Evolutionary conservation across 2,797 vertebrate genomes (phyloP).

Genomic region (Pangasius krempfi): DNA sequence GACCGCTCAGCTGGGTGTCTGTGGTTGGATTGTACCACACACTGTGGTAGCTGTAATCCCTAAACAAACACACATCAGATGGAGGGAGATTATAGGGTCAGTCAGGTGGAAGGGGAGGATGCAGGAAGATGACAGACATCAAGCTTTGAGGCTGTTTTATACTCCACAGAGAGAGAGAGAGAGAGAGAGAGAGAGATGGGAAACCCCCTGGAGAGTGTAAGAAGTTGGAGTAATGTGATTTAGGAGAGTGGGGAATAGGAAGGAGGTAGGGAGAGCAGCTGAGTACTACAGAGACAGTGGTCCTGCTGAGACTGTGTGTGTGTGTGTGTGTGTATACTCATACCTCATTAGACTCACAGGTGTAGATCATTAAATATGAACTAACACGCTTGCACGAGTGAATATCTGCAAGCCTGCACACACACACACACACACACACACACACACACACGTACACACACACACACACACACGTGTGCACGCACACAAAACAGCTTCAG

Average conservation of each 20-base stretch:
- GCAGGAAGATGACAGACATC: constrained; percentile 15
- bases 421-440: not conserved
- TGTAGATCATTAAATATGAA: constrained; percentile 52
- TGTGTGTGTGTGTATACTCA: constrained; percentile 38
- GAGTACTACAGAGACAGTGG: constrained; percentile 40
- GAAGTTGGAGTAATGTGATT: constrained; percentile 10
- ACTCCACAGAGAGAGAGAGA: not conserved
- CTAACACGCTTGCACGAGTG: constrained; percentile 2
- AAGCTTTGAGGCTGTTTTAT: constrained; percentile 28
- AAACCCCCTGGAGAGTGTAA: not conserved
- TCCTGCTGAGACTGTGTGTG: constrained; percentile 24
- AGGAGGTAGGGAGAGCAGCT: constrained; percentile 28
- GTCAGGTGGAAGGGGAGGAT: not conserved
- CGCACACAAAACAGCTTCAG: not conserved
- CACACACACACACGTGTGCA: not conserved
- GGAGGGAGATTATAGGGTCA: constrained; percentile 31
- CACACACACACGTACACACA: not conserved
- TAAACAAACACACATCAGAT: constrained; percentile 45
- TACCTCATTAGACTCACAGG: constrained; percentile 48
- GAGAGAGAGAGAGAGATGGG: not conserved
- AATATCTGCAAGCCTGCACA: not conserved
- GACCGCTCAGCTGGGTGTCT: not conserved
- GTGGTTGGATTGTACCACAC: constrained; percentile 17
- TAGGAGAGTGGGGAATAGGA: constrained; percentile 37
- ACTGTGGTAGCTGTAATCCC: constrained; percentile 31